Base-by-base conservation (phyloP, 2,797 vertebrate genomes). In the Smutsia temminckii region DNA sequence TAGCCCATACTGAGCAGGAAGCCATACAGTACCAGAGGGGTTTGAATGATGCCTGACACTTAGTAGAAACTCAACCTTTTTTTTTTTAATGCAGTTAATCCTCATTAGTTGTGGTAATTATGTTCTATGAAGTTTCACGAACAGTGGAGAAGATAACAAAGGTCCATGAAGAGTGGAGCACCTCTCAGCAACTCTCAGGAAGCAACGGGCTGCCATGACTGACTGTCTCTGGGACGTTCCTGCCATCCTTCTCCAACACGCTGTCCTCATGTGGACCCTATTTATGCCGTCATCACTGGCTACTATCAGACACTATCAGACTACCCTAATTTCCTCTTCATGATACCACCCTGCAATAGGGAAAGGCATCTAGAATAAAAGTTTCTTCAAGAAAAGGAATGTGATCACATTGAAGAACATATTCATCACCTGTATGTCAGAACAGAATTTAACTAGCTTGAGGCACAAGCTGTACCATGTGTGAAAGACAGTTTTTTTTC, bases 111-210 rank as follows among this genome's bases (percentile, higher is more conserved):
- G 2, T 13, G 20, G 29, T 2, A 37, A 7, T 32, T 55, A 49
- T 32, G 13, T 59, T 49, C 59, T 55, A 29, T 18, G 37, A 74
- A n/a, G n/a, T 85, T 29, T 8, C 55, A 46, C 10, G 46, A 46
- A 46, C 46, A 46, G 46, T 46, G 46, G 46, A 95, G 89, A 96
- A 96, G 96, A 88, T 91, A 51, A 91, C 95, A 93, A 96, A 96
- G 97, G 96, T 97, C 95, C 75, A 16, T 0, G 59, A 90, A 88
- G 94, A 93, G 23, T 23, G 32, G 72, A 42, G 29, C 89, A 61
- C 37, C 88, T 57, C 86, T 89, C 91, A 79, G 93, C 95, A 94
- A 92, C 84, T 95, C 94, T 94, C 86, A 23, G 78, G 78, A 95
- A 68, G 46, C 85, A 29, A 42, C 64, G 80, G 96, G 97, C 46